Conservation (phyloP, 2,113 vertebrate species). For the Hemicordylus capensis region DNA sequence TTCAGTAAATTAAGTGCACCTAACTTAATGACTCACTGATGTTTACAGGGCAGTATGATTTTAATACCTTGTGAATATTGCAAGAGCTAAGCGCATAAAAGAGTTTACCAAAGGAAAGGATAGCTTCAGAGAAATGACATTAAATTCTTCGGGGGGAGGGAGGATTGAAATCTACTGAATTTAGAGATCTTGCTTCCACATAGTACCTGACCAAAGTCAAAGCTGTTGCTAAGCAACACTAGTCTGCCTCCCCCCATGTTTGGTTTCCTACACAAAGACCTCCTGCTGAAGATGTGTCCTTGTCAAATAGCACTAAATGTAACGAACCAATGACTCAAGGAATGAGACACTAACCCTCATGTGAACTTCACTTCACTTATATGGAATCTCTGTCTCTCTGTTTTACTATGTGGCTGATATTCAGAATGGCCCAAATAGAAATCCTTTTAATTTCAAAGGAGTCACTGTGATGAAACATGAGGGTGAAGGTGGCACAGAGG, state of each 20-base stretch:
- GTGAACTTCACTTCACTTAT: neutral
- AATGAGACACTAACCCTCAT: neutral
- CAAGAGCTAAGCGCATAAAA: neutral
- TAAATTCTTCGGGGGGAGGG: slow-evolving; percentile 14
- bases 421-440: neutral
- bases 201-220: slow-evolving; percentile 48
- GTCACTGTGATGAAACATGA: neutral
- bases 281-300: neutral
- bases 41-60: slow-evolving; percentile 6
- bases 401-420: neutral
- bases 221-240: slow-evolving; percentile 53
- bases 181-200: slow-evolving; percentile 35
- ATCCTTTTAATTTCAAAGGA: neutral
- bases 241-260: neutral
- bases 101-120: slow-evolving; percentile 25
- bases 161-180: slow-evolving; percentile 36
- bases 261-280: slow-evolving; percentile 21
- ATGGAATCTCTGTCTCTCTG: neutral
- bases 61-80: slow-evolving; percentile 15
- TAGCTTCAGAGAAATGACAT: neutral
- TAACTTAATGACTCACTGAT: neutral
- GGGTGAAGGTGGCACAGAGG: neutral
- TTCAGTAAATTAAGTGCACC: slow-evolving; percentile 1
- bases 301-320: slow-evolving; percentile 18
- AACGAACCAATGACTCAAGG: neutral